These are phyloP conservation scores for Drosophila kikkawai DNA, from an alignment of 1,140 invertebrate genomes.

Conservation along the genomic window DNA sequence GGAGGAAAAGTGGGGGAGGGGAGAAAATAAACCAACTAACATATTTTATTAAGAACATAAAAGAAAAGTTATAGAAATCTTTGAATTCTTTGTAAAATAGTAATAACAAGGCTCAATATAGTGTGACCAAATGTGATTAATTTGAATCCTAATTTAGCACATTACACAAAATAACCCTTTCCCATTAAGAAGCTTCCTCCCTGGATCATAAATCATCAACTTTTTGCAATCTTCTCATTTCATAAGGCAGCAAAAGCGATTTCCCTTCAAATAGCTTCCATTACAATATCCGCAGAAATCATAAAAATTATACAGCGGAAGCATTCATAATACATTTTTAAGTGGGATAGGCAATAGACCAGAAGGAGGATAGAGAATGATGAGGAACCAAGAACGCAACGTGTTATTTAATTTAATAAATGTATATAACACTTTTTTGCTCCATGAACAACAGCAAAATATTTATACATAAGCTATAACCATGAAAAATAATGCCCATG, in stretches of 20 bases:
- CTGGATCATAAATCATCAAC: not conserved
- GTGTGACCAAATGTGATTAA: too few species aligned
- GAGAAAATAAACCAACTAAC: not conserved
- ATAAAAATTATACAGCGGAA: constrained; percentile 55
- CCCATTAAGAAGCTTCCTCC: not conserved
- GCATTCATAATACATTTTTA: constrained; percentile 58
- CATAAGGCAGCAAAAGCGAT: constrained; percentile 17
- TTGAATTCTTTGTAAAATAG: not conserved
- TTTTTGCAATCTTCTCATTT: constrained; percentile 14
- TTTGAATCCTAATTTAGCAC: too few species aligned
- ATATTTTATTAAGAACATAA: not conserved
- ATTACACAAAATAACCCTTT: not conserved
- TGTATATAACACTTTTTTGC: constrained; percentile 42
- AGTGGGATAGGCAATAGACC: constrained; percentile 36
- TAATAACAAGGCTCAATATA: not conserved
- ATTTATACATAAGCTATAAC: constrained; percentile 36
- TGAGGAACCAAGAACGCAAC: constrained; percentile 44
- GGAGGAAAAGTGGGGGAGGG: too few species aligned
- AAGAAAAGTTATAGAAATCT: not conserved
- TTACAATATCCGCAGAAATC: constrained; percentile 48
- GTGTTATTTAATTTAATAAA: constrained; percentile 57
- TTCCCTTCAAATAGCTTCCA: constrained; percentile 46
- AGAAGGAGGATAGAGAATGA: constrained; percentile 10
- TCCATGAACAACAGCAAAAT: constrained; percentile 1
- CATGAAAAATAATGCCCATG: constrained; percentile 48